Evolutionary conservation across 2,888 invertebrate genomes (phyloP).

Genomic region (Acleris cristana): DNA sequence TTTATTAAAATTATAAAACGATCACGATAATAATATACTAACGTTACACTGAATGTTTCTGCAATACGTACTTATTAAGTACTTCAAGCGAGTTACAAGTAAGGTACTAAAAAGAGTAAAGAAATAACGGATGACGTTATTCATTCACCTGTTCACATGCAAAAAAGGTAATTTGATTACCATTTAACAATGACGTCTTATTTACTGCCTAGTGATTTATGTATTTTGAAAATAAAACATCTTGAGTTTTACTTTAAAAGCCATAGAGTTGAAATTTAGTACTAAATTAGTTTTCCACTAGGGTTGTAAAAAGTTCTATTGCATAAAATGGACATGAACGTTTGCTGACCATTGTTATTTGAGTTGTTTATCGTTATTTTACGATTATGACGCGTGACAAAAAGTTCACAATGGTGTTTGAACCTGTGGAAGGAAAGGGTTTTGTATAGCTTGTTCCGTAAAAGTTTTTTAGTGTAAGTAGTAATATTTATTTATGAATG

Average conservation of each 20-base stretch:
- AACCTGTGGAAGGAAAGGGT: neutral
- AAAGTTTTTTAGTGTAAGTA: no score
- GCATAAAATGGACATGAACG: conserved; percentile 32
- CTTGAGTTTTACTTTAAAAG: neutral
- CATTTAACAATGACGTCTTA: conserved; percentile 50
- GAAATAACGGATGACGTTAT: conserved; percentile 40
- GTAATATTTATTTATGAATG: no score
- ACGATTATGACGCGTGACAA: conserved; percentile 21
- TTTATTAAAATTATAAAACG: no score
- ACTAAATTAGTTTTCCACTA: conserved; percentile 4
- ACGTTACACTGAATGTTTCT: no score
- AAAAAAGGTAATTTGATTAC: conserved; percentile 58
- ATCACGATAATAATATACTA: no score
- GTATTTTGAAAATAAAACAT: neutral
- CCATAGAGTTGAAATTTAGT: neutral
- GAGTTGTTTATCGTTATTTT: conserved; percentile 30
- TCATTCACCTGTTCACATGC: conserved; percentile 63
- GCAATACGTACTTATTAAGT: no score
- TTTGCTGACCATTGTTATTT: conserved; percentile 35
- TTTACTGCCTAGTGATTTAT: conserved; percentile 53
- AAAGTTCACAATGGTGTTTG: conserved; percentile 17
- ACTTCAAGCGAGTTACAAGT: conserved; percentile 1
- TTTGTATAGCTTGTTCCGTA: neutral
- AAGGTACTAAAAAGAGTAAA: conserved; percentile 13
- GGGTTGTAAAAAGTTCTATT: conserved; percentile 35